Percentiles rank a stretch among this genome's conserved stretches.
phyloP scores from a whole-genome alignment of 2,113 vertebrate genomes.

The Pseudorectes ferrugineus region DNA sequence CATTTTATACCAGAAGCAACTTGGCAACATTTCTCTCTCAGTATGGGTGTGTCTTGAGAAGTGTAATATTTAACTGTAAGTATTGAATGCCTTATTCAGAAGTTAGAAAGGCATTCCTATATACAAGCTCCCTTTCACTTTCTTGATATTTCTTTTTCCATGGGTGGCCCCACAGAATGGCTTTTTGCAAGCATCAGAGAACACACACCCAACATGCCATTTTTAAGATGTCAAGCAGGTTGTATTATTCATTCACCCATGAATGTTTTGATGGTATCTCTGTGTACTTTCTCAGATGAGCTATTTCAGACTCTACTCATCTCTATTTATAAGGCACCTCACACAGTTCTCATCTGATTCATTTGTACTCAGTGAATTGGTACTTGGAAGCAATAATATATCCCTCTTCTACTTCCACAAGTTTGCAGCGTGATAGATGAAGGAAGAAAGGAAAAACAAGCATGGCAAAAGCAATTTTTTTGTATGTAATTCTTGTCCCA shows the following conservation, averaged over 20 bases:
- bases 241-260: background rate
- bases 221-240: background rate
- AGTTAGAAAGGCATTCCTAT: background rate
- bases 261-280: background rate
- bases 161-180: background rate
- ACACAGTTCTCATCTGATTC: background rate
- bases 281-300: background rate
- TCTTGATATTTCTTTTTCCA: background rate
- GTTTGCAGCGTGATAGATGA: background rate
- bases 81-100: background rate
- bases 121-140: background rate
- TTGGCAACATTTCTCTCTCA: background rate
- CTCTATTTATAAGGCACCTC: conserved; percentile 7
- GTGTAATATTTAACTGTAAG: background rate
- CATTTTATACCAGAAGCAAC: background rate
- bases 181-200: background rate
- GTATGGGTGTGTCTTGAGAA: background rate
- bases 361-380: background rate
- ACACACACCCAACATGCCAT: background rate
- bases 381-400: background rate
- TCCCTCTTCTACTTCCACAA: background rate
- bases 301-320: background rate
- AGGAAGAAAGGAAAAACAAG: background rate
- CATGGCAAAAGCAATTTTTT: background rate
- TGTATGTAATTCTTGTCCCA: background rate